Evolutionary conservation across 2,888 invertebrate genomes (phyloP).

Genomic region (Pteria penguin): DNA sequence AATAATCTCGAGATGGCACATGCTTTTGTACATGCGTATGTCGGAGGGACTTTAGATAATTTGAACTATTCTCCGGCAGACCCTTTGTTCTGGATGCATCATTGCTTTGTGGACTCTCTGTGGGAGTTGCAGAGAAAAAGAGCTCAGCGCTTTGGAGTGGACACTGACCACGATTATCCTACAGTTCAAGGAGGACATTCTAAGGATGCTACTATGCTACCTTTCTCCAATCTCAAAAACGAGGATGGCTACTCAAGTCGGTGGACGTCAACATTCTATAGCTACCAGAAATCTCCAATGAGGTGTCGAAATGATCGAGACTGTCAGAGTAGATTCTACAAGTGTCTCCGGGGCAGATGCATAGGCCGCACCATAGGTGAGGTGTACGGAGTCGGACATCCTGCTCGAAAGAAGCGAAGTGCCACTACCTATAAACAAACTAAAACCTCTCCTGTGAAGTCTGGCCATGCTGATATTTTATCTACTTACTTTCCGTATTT

Average conservation of each 20-base stretch:
- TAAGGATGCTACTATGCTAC: background rate
- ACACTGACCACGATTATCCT: conserved; percentile 60
- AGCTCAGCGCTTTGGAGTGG: conserved; percentile 46
- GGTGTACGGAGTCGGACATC: background rate
- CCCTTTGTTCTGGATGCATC: conserved; percentile 68
- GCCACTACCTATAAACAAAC: no score
- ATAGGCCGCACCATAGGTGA: background rate
- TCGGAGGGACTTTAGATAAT: conserved; percentile 66
- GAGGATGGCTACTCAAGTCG: conserved; percentile 38
- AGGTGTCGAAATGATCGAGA: conserved; percentile 56
- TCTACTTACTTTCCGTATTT: background rate
- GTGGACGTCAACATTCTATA: conserved; percentile 56
- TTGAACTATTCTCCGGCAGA: conserved; percentile 65
- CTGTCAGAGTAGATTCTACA: conserved; percentile 61
- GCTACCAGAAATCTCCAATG: conserved; percentile 63
- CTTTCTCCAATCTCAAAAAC: conserved; percentile 11
- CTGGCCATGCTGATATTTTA: background rate
- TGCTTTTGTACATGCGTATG: conserved; percentile 56
- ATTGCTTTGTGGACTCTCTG: conserved; percentile 66
- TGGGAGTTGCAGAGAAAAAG: conserved; percentile 67
- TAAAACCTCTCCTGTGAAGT: background rate
- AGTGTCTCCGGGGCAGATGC: conserved; percentile 44
- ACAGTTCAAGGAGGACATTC: background rate
- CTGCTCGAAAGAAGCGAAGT: background rate
- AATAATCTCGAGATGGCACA: conserved; percentile 56